Percentiles rank a stretch among this genome's conserved stretches.
Conservation (phyloP, 2,888 invertebrate species). For the Aspidapion aeneum region DNA sequence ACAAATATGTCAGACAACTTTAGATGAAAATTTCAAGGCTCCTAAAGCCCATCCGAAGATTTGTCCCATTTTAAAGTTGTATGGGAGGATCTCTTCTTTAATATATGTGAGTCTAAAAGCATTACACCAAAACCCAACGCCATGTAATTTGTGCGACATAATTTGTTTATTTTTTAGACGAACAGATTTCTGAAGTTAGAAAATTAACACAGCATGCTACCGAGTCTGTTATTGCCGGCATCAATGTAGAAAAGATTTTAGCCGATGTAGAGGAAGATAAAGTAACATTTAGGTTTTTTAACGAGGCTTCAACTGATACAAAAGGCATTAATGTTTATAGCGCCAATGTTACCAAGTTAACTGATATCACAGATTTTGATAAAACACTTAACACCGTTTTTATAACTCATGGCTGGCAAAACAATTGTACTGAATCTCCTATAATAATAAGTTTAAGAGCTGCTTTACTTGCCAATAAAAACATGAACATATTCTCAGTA, state of each 20-base stretch:
- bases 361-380: slow-evolving; percentile 21
- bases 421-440: slow-evolving; percentile 29
- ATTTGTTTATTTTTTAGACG: not conserved
- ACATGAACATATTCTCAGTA: slow-evolving; percentile 41
- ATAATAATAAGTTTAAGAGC: slow-evolving; percentile 29
- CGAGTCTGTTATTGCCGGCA: not conserved
- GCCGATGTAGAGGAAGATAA: not conserved
- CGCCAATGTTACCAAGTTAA: not conserved
- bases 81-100: too few relatives aligned
- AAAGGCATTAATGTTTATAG: not conserved
- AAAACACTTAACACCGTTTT: slow-evolving; percentile 31
- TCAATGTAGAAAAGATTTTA: not conserved
- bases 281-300: not conserved
- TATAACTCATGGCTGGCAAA: slow-evolving; percentile 42
- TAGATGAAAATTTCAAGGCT: too few relatives aligned
- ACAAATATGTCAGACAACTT: too few relatives aligned
- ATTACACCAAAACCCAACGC: too few relatives aligned
- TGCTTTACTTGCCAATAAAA: slow-evolving; percentile 30
- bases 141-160: too few relatives aligned
- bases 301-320: not conserved
- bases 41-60: too few relatives aligned
- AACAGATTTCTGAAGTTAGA: not conserved
- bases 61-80: too few relatives aligned
- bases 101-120: too few relatives aligned
- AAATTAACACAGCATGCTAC: not conserved